These are phyloP conservation scores for Eucera pruinosa DNA, from an alignment of 2,888 invertebrate genomes.

Conservation along the genomic window DNA sequence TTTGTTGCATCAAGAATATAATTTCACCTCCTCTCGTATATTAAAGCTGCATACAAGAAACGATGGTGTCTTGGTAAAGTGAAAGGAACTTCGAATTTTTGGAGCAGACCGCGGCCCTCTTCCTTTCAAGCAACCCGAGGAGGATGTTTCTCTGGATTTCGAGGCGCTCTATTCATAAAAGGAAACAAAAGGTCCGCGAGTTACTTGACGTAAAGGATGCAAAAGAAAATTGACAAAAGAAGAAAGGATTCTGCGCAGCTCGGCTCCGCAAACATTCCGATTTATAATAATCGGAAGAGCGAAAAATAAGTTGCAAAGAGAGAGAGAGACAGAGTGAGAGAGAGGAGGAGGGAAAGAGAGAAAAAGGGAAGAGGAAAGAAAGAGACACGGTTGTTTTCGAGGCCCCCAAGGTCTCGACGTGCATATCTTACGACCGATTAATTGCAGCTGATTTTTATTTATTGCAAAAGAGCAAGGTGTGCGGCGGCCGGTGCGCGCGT, in stretches of 20 bases:
- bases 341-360: not conserved
- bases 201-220: not conserved
- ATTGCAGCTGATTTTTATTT: slow-evolving; percentile 81
- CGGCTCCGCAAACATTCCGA: slow-evolving; percentile 36
- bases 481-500: slow-evolving; percentile 69
- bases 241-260: slow-evolving; percentile 34
- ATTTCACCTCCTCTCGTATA: not conserved
- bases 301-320: slow-evolving; percentile 40
- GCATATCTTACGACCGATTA: slow-evolving; percentile 76
- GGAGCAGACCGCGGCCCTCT: slow-evolving; percentile 32
- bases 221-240: slow-evolving; percentile 2
- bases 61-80: slow-evolving; percentile 62
- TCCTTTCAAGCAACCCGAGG: not conserved
- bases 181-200: not conserved
- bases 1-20: no score
- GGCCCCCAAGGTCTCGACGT: slow-evolving; percentile 72
- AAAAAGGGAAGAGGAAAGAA: slow-evolving; percentile 4
- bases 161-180: not conserved
- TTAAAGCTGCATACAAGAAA: not conserved
- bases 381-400: slow-evolving; percentile 58
- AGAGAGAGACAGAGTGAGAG: not conserved
- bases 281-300: slow-evolving; percentile 58
- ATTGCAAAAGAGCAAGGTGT: slow-evolving; percentile 78
- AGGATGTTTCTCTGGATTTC: not conserved
- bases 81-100: slow-evolving; percentile 79